Conservation (phyloP, 2,888 invertebrate species). For the Silvanus unidentatus region DNA sequence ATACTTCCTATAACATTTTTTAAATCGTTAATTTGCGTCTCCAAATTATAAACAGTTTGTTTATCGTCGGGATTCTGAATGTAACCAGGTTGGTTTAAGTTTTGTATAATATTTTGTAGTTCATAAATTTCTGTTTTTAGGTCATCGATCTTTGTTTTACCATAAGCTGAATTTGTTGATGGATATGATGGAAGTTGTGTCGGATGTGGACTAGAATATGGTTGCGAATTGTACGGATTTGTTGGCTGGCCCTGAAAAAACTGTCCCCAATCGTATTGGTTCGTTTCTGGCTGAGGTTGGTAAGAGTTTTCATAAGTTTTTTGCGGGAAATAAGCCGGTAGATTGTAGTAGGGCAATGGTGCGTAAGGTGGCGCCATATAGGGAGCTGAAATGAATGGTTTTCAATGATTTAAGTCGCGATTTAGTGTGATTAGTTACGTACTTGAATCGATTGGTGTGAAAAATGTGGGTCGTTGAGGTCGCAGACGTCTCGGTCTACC, state of each 20-base stretch:
- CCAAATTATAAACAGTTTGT: conserved; percentile 29
- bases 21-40: conserved; percentile 35
- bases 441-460: too few relatives aligned
- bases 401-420: too few relatives aligned
- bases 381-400: too few relatives aligned
- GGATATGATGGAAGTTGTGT: conserved; percentile 26
- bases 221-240: conserved; percentile 9
- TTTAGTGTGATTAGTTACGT: not conserved
- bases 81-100: conserved; percentile 33
- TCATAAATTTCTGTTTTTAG: conserved; percentile 35
- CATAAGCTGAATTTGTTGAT: conserved; percentile 15
- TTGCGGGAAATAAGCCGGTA: too few relatives aligned
- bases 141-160: conserved; percentile 27
- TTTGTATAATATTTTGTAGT: conserved; percentile 34
- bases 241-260: conserved; percentile 14
- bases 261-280: conserved; percentile 4
- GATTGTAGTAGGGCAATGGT: too few relatives aligned
- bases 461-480: too few relatives aligned
- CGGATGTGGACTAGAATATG: conserved; percentile 17
- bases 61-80: conserved; percentile 34
- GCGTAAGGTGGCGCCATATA: too few relatives aligned
- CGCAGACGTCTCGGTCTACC: not conserved
- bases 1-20: conserved; percentile 27
- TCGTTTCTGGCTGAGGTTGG: not conserved
- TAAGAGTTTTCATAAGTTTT: too few relatives aligned